These are phyloP conservation scores for Epinotia ramella DNA, from an alignment of 2,888 invertebrate genomes.

Conservation along the genomic window DNA sequence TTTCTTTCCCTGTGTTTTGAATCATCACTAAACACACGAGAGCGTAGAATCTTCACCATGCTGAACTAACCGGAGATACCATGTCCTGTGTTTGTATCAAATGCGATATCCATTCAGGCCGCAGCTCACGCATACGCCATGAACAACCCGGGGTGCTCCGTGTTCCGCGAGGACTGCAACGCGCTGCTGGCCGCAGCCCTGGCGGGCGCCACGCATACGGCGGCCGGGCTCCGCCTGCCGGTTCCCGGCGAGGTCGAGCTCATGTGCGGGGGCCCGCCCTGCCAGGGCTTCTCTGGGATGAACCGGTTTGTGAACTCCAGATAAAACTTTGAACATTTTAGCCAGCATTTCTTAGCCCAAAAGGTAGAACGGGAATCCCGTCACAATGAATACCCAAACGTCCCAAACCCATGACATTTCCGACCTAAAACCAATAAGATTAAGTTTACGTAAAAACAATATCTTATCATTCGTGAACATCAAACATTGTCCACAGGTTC, in stretches of 20 bases:
- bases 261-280: constrained; percentile 94
- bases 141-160: constrained; percentile 90
- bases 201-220: constrained; percentile 83
- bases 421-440: no score
- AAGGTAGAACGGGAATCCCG: not conserved
- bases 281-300: constrained; percentile 96
- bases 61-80: no score
- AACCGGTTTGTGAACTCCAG: constrained; percentile 81
- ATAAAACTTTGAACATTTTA: not conserved
- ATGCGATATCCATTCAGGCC: constrained; percentile 56
- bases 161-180: constrained; percentile 94
- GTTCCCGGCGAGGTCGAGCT: constrained; percentile 92
- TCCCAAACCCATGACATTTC: no score
- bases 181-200: constrained; percentile 88
- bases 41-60: not conserved
- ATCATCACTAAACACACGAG: not conserved
- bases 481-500: constrained; percentile 86
- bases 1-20: not conserved
- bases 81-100: no score
- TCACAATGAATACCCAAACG: no score
- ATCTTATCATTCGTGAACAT: not conserved
- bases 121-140: constrained; percentile 92
- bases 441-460: not conserved
- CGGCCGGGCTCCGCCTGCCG: constrained; percentile 86
- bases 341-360: not conserved